A percentile compares a stretch with the other conserved stretches of the same genome.
Evolutionary conservation across 1,140 invertebrate genomes (phyloP).

Genomic region (Acyrthosiphon pisum): DNA sequence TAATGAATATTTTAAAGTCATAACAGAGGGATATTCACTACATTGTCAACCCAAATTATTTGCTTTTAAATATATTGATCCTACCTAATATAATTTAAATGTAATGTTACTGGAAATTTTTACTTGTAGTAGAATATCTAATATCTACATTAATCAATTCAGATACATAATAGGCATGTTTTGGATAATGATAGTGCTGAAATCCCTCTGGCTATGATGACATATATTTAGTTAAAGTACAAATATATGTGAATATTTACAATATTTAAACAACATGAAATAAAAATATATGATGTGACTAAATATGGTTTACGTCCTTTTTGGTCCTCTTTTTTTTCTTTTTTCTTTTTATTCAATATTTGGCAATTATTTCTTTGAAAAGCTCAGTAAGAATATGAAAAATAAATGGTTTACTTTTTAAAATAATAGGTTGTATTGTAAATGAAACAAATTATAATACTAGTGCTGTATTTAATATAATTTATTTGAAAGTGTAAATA

Average conservation of each 20-base stretch:
- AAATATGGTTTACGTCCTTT: conserved; percentile 55
- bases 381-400: background rate
- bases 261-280: conserved; percentile 49
- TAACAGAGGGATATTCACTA: background rate
- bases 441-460: conserved; percentile 35
- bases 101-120: background rate
- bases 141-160: background rate
- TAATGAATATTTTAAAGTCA: conserved; percentile 54
- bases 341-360: conserved; percentile 24
- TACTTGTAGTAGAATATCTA: background rate
- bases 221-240: conserved; percentile 55
- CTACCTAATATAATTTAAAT: conserved; percentile 20
- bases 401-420: conserved; percentile 36
- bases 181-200: conserved; percentile 6
- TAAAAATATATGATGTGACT: conserved; percentile 57
- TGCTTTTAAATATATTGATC: background rate
- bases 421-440: conserved; percentile 35
- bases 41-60: background rate
- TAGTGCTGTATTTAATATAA: conserved; percentile 36
- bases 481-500: conserved; percentile 38
- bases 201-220: conserved; percentile 39
- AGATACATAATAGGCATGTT: background rate
- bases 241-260: conserved; percentile 56
- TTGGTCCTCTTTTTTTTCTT: conserved; percentile 36
- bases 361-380: background rate